Base-by-base conservation (phyloP, 1,140 invertebrate species). In the Thereuonema tuberculata region DNA sequence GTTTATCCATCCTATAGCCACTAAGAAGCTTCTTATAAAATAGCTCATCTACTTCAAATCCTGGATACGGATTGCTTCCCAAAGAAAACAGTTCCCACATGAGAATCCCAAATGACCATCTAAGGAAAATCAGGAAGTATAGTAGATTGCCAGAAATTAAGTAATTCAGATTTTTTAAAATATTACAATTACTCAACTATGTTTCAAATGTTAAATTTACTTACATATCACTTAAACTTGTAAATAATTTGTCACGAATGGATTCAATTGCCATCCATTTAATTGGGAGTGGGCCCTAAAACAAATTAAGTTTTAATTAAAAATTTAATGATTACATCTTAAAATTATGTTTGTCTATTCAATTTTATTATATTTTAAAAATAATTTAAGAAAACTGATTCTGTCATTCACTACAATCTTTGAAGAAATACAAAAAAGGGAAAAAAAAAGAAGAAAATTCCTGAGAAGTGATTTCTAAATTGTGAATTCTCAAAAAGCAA, bases 1-100 rank as follows among this genome's bases (percentile, higher is more conserved):
- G 92, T 65, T 84, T 83, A 60, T 90, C 87, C 81, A 95, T 84
- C 59, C 91, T 78, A 67, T 91, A 89, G 48, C 93, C 92, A 67
- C 85, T 82, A 52, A 83, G 79, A 0, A 96, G 73, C 69, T 83
- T 86, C 25, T 82, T 78, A 60, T 85, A 83, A 58, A 91, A 77
- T 66, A 79, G 78, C 61, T 84, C 81, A 64, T 82, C 77, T 21
- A 84, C 82, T 67, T 84, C 81, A 71, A 90, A 84, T 50, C 71
- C 72, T 49, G 60, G 37, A 58, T 68, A 70, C 2, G 68, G 68
- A 2, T 56, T 53, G 62, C 69, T 61, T 66, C 72, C 75, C 21
- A 77, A 61, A 25, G 70, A 67, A 63, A 76, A 77, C 14, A 77
- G 60, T 62, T 77, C 76, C 72, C 72, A 77, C 25, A 75, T 48